A percentile compares a stretch with the other conserved stretches of the same genome.
phyloP scores from a whole-genome alignment of 2,113 vertebrate species.

The Nyctibius bracteatus region DNA sequence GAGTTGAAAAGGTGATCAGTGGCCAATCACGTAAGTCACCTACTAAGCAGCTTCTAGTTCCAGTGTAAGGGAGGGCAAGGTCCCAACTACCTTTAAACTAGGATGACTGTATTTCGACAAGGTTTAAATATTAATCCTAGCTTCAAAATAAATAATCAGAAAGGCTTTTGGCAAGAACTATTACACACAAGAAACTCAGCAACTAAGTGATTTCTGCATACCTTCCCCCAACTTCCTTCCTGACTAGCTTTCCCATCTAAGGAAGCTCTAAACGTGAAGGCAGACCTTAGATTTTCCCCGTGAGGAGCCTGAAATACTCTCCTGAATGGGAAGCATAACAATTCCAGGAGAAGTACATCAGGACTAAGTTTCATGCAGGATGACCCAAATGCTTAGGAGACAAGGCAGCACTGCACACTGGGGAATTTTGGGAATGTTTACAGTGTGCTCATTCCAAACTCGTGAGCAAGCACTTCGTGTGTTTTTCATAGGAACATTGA shows the following conservation, averaged over 20 bases:
- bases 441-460: neutral
- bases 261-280: neutral
- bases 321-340: neutral
- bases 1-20: neutral
- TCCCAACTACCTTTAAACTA: neutral
- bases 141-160: neutral
- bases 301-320: neutral
- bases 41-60: neutral
- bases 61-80: neutral
- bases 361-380: neutral
- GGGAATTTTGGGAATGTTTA: neutral
- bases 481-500: neutral
- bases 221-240: neutral
- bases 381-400: neutral
- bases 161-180: neutral
- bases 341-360: neutral
- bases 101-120: neutral
- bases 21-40: rapidly evolving
- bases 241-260: neutral
- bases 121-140: constrained; percentile 22
- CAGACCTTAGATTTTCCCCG: neutral
- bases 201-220: neutral
- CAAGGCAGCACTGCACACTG: neutral
- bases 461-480: neutral
- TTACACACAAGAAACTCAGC: neutral